A percentile compares a stretch with the other conserved stretches of the same genome.
Evolutionary conservation across 2,797 vertebrate species (phyloP).

Genomic region (Lacerta viridis): DNA sequence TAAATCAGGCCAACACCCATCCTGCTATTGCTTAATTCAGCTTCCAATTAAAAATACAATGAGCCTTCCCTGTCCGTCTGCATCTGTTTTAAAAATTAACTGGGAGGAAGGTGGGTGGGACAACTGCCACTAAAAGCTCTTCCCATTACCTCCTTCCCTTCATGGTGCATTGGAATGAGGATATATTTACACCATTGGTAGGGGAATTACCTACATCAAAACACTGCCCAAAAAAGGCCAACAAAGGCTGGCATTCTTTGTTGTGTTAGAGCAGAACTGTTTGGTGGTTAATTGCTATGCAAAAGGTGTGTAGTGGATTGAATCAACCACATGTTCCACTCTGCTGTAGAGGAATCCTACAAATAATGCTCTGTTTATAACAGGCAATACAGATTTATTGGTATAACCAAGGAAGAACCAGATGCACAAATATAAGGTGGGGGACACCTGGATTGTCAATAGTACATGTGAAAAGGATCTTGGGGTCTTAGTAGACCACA

Average conservation of each 20-base stretch:
- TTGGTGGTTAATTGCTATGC: background rate
- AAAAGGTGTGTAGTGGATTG: background rate
- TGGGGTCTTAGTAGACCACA: no score
- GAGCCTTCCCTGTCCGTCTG: constrained; percentile 46
- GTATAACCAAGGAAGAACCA: no score
- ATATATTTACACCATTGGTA: rapidly evolving
- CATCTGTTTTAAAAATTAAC: background rate
- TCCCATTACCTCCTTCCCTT: background rate
- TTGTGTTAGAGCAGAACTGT: background rate
- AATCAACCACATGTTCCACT: background rate
- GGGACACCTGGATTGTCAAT: no score
- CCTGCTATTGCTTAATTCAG: background rate
- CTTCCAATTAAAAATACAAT: constrained; percentile 61
- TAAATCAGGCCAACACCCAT: constrained; percentile 46
- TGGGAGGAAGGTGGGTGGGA: background rate
- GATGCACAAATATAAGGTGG: no score
- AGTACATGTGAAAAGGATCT: no score
- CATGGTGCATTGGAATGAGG: rapidly evolving
- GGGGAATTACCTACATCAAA: rapidly evolving
- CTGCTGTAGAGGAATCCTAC: background rate
- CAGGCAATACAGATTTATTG: no score
- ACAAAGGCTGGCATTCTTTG: rapidly evolving
- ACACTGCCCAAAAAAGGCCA: rapidly evolving
- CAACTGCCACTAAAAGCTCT: no score
- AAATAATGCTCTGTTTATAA: no score